These are phyloP conservation scores for Passer domesticus DNA, from an alignment of 2,113 vertebrate species.

Conservation along the genomic window DNA sequence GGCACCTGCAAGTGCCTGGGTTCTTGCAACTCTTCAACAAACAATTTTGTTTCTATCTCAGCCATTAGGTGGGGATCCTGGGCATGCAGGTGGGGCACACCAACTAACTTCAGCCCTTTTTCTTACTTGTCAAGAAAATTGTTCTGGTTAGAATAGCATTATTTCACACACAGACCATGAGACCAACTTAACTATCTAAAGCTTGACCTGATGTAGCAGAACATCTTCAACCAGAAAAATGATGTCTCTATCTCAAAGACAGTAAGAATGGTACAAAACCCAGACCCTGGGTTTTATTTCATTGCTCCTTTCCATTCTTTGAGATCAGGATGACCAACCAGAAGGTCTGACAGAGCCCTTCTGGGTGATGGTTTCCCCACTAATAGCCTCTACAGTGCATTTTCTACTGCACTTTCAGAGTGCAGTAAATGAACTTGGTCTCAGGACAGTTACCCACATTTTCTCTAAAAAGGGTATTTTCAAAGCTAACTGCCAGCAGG, in stretches of 20 bases:
- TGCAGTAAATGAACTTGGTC: background rate
- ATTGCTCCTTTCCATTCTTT: background rate
- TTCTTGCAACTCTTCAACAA: background rate
- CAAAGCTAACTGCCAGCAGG: background rate
- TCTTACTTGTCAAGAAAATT: background rate
- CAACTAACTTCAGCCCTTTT: background rate
- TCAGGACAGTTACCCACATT: background rate
- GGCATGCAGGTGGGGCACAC: too few species aligned
- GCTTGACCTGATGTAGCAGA: background rate
- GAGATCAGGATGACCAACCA: background rate
- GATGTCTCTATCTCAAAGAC: background rate
- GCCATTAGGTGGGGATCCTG: background rate
- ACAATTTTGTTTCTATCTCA: background rate
- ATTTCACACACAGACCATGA: background rate
- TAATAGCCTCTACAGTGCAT: background rate
- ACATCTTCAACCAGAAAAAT: background rate
- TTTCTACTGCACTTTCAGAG: background rate
- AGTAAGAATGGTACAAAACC: background rate
- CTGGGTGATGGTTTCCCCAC: background rate
- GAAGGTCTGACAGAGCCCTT: background rate
- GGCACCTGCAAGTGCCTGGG: background rate
- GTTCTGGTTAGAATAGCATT: background rate
- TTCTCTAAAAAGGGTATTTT: background rate
- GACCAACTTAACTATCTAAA: background rate
- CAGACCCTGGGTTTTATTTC: background rate